phyloP scores from a whole-genome alignment of 2,113 vertebrate species.

The Ahaetulla prasina region DNA sequence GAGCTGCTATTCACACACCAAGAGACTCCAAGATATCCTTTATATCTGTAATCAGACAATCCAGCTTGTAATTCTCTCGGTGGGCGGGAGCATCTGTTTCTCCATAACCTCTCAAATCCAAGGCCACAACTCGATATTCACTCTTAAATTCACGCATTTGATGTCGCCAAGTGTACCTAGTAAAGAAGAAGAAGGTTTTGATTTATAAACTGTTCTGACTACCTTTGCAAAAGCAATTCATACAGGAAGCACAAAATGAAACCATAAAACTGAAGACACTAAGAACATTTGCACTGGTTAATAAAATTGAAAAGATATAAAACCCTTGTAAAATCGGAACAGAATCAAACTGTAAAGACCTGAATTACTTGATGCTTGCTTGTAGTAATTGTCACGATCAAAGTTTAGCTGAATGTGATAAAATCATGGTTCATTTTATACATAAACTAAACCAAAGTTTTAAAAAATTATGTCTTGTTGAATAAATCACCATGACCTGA shows the following conservation, averaged over 20 bases:
- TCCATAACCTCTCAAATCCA: slow-evolving; percentile 95
- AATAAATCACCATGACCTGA: not conserved
- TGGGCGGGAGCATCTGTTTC: slow-evolving; percentile 88
- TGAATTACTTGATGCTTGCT: not conserved
- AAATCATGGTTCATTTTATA: not conserved
- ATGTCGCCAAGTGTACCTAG: slow-evolving; percentile 97
- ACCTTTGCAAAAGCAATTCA: not conserved
- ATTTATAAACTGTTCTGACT: slow-evolving; percentile 13
- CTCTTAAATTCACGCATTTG: slow-evolving; percentile 97
- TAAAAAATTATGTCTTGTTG: not conserved
- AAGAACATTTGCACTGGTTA: not conserved
- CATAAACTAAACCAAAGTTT: not conserved
- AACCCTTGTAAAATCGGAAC: not conserved
- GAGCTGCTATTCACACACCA: slow-evolving; percentile 71
- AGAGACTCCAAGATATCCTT: slow-evolving; percentile 96
- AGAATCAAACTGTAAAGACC: not conserved
- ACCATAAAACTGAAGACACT: not conserved
- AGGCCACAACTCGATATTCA: slow-evolving; percentile 92
- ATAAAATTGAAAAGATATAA: not conserved
- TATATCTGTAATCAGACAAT: slow-evolving; percentile 88
- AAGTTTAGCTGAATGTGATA: not conserved
- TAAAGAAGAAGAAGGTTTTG: slow-evolving; percentile 28
- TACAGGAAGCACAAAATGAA: not conserved
- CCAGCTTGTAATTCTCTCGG: slow-evolving; percentile 84
- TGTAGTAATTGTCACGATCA: not conserved